A percentile compares a stretch with the other conserved stretches of the same genome.
phyloP scores from a whole-genome alignment of 2,888 invertebrate genomes.

The Meiosimyza decipiens region DNA sequence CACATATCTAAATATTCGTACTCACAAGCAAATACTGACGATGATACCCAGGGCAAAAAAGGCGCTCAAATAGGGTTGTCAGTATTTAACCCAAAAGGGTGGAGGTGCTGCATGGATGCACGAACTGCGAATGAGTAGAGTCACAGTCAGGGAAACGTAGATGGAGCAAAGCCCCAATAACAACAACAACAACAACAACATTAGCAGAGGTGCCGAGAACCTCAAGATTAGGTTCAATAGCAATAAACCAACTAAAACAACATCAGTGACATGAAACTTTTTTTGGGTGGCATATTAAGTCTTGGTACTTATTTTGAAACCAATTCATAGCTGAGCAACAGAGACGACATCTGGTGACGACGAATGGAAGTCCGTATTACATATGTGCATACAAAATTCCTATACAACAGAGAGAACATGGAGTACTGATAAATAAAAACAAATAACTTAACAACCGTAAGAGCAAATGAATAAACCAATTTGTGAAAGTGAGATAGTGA shows the following conservation, averaged over 20 bases:
- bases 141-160: constrained; percentile 44
- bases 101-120: constrained; percentile 63
- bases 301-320: neutral
- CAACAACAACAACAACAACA: constrained; percentile 36
- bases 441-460: neutral
- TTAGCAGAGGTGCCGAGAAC: constrained; percentile 55
- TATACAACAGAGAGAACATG: constrained; percentile 31
- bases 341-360: constrained; percentile 48
- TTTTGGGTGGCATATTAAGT: constrained; percentile 36
- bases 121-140: constrained; percentile 58
- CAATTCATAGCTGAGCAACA: constrained; percentile 41
- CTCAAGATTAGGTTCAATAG: constrained; percentile 61
- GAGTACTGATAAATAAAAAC: neutral
- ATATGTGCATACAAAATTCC: constrained; percentile 42
- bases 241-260: constrained; percentile 44
- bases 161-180: constrained; percentile 32
- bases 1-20: too few relatives aligned
- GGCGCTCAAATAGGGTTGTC: constrained; percentile 65
- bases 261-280: constrained; percentile 18
- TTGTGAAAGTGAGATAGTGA: neutral
- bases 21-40: too few relatives aligned
- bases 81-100: constrained; percentile 65
- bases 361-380: constrained; percentile 24
- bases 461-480: neutral
- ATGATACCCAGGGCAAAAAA: constrained; percentile 42